Conservation (phyloP, 2,113 vertebrate genomes). For the Pristiophorus japonicus region DNA sequence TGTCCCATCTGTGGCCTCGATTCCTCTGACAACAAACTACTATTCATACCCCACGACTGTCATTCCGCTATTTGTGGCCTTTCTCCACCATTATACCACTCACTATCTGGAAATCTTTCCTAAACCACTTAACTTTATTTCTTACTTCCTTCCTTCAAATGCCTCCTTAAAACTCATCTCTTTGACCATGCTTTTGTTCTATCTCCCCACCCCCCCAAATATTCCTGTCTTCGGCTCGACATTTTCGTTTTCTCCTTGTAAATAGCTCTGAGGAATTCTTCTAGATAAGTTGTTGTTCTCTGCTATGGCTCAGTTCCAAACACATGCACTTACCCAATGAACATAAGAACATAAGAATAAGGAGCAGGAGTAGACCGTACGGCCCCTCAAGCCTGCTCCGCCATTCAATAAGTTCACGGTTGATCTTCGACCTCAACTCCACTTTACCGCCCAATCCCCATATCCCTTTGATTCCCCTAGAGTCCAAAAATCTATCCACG, state of each 20-base stretch:
- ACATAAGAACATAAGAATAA: too few relatives aligned
- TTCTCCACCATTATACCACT: background rate
- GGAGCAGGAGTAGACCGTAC: too few relatives aligned
- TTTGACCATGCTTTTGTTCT: background rate
- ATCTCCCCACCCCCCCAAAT: background rate
- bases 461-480: too few relatives aligned
- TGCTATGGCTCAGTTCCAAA: background rate
- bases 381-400: too few relatives aligned
- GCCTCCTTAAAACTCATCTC: background rate
- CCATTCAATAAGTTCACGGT: too few relatives aligned
- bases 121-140: background rate
- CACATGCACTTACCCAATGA: background rate
- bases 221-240: background rate
- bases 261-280: background rate
- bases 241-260: background rate
- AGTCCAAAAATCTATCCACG: too few relatives aligned
- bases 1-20: background rate
- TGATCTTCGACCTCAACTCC: too few relatives aligned
- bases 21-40: background rate
- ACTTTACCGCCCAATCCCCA: too few relatives aligned
- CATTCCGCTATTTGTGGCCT: background rate
- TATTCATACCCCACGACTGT: background rate
- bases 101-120: background rate
- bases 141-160: background rate
- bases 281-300: background rate